phyloP scores from a whole-genome alignment of 2,888 invertebrate species.

The Drosophila aldrichi region DNA sequence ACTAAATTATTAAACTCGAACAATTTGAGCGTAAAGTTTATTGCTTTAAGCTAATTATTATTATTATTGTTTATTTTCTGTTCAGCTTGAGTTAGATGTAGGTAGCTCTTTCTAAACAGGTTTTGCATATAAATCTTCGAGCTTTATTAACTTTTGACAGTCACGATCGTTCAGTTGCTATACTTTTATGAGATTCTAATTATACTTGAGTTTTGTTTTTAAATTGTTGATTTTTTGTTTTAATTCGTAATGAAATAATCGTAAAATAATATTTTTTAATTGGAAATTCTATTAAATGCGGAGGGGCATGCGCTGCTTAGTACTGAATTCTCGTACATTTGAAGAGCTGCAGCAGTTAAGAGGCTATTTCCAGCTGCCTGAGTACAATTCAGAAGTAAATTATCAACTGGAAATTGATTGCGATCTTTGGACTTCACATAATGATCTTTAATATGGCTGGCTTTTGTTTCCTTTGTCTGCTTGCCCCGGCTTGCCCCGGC shows the following conservation, averaged over 20 bases:
- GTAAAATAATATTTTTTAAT: constrained; percentile 7
- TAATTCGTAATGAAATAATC: constrained; percentile 10
- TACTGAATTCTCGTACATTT: background rate
- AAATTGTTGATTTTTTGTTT: background rate
- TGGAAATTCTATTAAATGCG: background rate
- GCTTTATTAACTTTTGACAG: constrained; percentile 14
- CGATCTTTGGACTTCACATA: constrained; percentile 29
- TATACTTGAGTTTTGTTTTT: background rate
- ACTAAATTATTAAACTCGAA: background rate
- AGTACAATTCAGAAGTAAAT: constrained; percentile 22
- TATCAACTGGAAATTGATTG: constrained; percentile 38
- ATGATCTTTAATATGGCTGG: constrained; percentile 37
- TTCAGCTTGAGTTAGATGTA: background rate
- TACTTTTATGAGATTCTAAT: background rate
- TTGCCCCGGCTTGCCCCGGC: background rate
- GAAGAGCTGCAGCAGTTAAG: background rate
- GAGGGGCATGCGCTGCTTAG: background rate
- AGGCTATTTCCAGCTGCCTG: constrained; percentile 11
- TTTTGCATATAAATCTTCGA: constrained; percentile 10
- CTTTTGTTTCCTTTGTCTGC: constrained; percentile 23
- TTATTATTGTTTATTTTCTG: constrained; percentile 22
- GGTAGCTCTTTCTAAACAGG: constrained; percentile 17
- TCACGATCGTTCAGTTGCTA: constrained; percentile 7
- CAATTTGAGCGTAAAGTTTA: constrained; percentile 4
- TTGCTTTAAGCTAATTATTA: constrained; percentile 7